Base-by-base conservation (phyloP, 2,888 invertebrate genomes). In the Camptogramma bilineatum region DNA sequence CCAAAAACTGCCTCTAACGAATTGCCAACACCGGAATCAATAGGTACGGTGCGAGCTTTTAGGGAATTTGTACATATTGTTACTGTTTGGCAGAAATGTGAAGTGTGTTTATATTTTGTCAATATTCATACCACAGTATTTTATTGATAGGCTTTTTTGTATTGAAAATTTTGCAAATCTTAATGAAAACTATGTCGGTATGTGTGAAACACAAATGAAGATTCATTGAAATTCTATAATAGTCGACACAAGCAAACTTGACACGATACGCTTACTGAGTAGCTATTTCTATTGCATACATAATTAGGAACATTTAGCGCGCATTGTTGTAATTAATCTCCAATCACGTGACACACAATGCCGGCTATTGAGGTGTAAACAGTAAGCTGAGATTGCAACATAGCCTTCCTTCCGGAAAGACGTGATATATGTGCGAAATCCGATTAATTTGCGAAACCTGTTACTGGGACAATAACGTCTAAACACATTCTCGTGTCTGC, bases 401-500 rank as follows among this genome's bases (percentile, higher is more conserved):
- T 69, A 64, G 69, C 73, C 71, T 71, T 75, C 72, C 75, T 77
- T 80, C 78, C 80, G 81, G 83, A 82, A 83, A 76, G 74, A 67
- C 74, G 75, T 85, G 82, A 84, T 84, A 73, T 79, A 85, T 77
- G 84, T 80, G 77, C 73, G 80, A 86, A 85, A 88, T 87, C 86
- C 81, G 85, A 88, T 88, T 88, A 88, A 87, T 88, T 86, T 82
- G 80, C 78, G 80, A 80, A 83, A 77, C 83, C 83, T 85, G 84
- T 82, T 86, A 83, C 80, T 76, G 74, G 75, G 78, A 87, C 87
- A 87, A 86, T 85, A 84, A 82, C 81, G 82, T 80, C 81, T 85
- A 84, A 85, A 87, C 81, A 87, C 83, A 83, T 82, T 83, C 81
- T 70, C 80, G 72, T 81, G 82, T 82, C 75, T 76, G 70, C 75